Base-by-base conservation (phyloP, 1,140 invertebrate species). In the Drosophila kanapiae region DNA sequence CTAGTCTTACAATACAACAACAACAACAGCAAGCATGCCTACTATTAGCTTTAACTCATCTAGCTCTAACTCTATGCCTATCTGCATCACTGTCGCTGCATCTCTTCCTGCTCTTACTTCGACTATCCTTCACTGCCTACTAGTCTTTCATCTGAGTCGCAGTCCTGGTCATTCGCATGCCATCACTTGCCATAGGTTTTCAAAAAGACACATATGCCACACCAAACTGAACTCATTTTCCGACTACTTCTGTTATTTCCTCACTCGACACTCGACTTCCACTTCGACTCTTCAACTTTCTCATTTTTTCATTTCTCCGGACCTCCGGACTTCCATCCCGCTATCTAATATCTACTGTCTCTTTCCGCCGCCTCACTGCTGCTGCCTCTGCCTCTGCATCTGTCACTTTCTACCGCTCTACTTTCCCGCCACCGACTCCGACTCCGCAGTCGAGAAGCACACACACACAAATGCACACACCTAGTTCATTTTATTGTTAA, bases 181-280 rank as follows among this genome's bases (percentile, higher is more conserved):
- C 91, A 92, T 92, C 85, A 92, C 91, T 92, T 92, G 91, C 91
- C 91, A 92, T 92, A 92, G 90, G 85, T 87, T 76, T 88, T 60
- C 54, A 68, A 56, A 60, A 47, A 78, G 49, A 57, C 51, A 78
- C 49, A 53, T 33, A 23, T 37, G 51, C 75, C 74, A 67, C 64
- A 77, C 80, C 71, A 80, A 88, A 80, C 84, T 87, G 77, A 88
- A 88, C 83, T 88, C 67, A 87, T 77, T 83, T 68, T 76, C 80
- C 64, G 71, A 62, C 63, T 81, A 48, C 53, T 48, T 18, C 54
- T 69, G 51, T 60, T 81, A 71, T 78, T 78, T 78, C 76, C 77
- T 71, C 63, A 70, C 61, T 45, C 69, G 69, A 75, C 62, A 81
- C 78, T 77, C 68, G 62, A 78, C 75, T 86, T 82, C 63, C 80